These are phyloP conservation scores for Anoncus sp. DNA, from an alignment of 2,888 invertebrate species.

Conservation along the genomic window DNA sequence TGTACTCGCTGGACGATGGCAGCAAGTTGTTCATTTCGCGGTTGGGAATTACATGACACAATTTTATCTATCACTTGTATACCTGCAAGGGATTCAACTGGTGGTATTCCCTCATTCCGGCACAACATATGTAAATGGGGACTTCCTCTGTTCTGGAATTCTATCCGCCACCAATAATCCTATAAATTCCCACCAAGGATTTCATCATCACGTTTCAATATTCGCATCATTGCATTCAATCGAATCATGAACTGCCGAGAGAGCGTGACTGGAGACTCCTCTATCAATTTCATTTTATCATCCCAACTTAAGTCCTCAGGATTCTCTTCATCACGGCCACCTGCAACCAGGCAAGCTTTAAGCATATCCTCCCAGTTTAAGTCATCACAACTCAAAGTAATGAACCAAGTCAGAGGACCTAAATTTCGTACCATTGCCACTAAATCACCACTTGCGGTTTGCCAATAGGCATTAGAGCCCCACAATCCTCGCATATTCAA, in stretches of 20 bases:
- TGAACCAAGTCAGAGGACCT: conserved; percentile 75
- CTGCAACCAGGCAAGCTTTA: conserved; percentile 73
- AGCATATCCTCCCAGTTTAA: conserved; percentile 76
- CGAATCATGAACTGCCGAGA: too few relatives aligned
- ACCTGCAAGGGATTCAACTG: conserved; percentile 65
- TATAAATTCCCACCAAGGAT: too few relatives aligned
- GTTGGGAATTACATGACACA: conserved; percentile 57
- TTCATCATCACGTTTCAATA: too few relatives aligned
- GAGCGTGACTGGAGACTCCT: conserved; percentile 51
- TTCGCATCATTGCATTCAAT: too few relatives aligned
- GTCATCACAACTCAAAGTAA: conserved; percentile 68
- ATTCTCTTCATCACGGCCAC: too few relatives aligned
- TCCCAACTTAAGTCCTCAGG: conserved; percentile 27
- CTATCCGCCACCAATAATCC: too few relatives aligned
- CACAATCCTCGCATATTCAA: too few relatives aligned
- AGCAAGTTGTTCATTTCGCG: conserved; percentile 11
- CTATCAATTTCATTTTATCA: conserved; percentile 46
- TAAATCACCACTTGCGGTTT: too few relatives aligned
- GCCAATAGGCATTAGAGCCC: too few relatives aligned
- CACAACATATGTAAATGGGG: conserved; percentile 76
- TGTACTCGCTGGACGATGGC: conserved; percentile 1
- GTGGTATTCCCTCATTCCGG: conserved; percentile 70
- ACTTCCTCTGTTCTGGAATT: conserved; percentile 76
- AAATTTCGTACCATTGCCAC: too few relatives aligned
- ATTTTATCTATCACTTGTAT: conserved; percentile 57